Conservation (phyloP, 2,888 invertebrate genomes). For the Himalopsyche tibetana region DNA sequence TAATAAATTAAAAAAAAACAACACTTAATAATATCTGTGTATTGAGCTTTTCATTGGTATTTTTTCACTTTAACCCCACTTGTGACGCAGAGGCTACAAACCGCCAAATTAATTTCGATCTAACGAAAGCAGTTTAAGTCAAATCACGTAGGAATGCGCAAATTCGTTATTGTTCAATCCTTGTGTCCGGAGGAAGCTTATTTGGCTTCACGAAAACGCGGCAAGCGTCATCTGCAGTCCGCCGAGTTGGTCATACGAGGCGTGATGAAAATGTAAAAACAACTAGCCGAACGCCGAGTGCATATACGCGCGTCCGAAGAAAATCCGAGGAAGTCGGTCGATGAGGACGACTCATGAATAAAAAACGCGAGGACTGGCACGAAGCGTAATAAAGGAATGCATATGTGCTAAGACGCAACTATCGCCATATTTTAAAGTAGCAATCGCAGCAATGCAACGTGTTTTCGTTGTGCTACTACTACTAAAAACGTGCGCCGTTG, state of each 20-base stretch:
- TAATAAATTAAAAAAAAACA: too few species aligned
- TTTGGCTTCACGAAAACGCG: slow-evolving; percentile 1
- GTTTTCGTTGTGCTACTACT: background rate
- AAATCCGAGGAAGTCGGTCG: slow-evolving; percentile 21
- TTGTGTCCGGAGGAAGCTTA: slow-evolving; percentile 9
- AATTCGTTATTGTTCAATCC: background rate
- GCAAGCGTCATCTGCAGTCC: slow-evolving; percentile 15
- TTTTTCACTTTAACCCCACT: too few species aligned
- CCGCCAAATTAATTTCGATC: too few species aligned
- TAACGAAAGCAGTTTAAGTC: too few species aligned
- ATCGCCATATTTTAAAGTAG: background rate
- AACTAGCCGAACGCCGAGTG: background rate
- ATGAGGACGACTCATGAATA: background rate
- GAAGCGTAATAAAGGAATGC: background rate
- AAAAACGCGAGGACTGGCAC: background rate
- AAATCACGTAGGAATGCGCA: background rate
- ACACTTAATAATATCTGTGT: too few species aligned
- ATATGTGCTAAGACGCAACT: background rate
- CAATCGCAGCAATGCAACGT: background rate
- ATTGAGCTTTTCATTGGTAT: too few species aligned
- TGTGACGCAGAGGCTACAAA: too few species aligned
- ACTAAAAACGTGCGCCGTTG: background rate
- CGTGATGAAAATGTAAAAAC: slow-evolving; percentile 29
- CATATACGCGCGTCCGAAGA: slow-evolving; percentile 7
- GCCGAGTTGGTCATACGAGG: background rate